Evolutionary conservation across 2,888 invertebrate genomes (phyloP).

Genomic region (Trachelus tabidus): DNA sequence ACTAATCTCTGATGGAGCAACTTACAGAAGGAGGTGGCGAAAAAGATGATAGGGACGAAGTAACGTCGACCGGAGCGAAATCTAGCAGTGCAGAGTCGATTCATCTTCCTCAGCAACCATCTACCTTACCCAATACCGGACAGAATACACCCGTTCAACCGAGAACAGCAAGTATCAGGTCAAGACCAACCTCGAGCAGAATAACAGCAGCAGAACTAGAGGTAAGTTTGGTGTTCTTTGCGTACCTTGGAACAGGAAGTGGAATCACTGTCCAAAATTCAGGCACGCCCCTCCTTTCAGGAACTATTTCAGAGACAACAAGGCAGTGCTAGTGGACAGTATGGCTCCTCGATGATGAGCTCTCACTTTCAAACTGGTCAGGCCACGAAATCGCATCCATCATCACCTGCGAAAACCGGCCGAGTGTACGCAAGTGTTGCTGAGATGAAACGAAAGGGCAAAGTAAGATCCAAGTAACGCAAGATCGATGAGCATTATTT

Average conservation of each 20-base stretch:
- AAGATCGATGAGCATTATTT: background rate
- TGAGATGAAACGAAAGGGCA: constrained; percentile 92
- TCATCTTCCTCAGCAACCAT: constrained; percentile 69
- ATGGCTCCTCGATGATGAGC: constrained; percentile 74
- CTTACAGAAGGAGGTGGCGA: constrained; percentile 71
- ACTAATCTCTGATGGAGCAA: constrained; percentile 5
- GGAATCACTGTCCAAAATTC: constrained; percentile 31
- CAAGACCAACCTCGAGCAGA: constrained; percentile 86
- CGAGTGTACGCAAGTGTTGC: constrained; percentile 93
- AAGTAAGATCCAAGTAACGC: constrained; percentile 66
- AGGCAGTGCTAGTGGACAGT: constrained; percentile 70
- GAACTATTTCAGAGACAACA: constrained; percentile 92
- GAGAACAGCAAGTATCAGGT: constrained; percentile 91
- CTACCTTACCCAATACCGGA: constrained; percentile 68
- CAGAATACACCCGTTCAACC: constrained; percentile 75
- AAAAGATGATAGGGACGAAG: constrained; percentile 79
- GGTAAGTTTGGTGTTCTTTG: constrained; percentile 38
- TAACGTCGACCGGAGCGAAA: constrained; percentile 74
- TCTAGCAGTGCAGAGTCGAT: constrained; percentile 87
- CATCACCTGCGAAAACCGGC: constrained; percentile 76
- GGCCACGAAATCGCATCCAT: constrained; percentile 72
- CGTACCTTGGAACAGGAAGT: background rate
- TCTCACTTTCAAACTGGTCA: constrained; percentile 77
- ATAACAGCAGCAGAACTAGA: constrained; percentile 93
- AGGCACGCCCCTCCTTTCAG: constrained; percentile 57